These are phyloP conservation scores for Rattus norvegicus DNA, from an alignment of 2,113 vertebrate genomes.

Conservation along the genomic window GRCr8 NC_086033.1:38455501-38456000, in stretches of 20 bases:
- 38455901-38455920: conserved; percentile 32
- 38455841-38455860: conserved; percentile 56
- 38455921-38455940: neutral
- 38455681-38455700: too few relatives aligned
- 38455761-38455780: neutral
- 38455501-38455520: conserved; percentile 11
- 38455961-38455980: neutral
- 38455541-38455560: neutral
- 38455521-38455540: neutral
- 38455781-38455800: neutral
- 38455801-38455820: conserved; percentile 47
- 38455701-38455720: too few relatives aligned
- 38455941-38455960: conserved; percentile 14
- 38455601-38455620: neutral
- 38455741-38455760: neutral
- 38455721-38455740: neutral
- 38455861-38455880: conserved; percentile 61
- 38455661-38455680: neutral
- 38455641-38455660: neutral
- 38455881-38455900: conserved; percentile 41
- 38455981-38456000: conserved; percentile 42
- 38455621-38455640: conserved; percentile 30
- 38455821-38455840: conserved; percentile 67
- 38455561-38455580: neutral
- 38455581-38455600: conserved; percentile 19